phyloP scores from a whole-genome alignment of 2,888 invertebrate species.

The Tigriopus californicus region DNA sequence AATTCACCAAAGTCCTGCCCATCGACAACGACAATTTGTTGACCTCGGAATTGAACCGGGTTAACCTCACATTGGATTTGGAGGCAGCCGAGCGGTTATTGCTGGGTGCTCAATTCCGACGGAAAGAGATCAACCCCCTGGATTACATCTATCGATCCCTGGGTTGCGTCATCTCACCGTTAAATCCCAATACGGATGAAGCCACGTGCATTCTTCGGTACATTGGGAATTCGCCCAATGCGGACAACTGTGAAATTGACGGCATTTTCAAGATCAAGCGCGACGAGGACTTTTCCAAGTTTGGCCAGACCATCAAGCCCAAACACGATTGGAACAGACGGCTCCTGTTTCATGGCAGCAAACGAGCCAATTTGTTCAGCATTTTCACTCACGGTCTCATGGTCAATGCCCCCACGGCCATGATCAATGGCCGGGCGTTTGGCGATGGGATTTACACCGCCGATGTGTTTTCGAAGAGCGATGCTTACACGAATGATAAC shows the following conservation, averaged over 20 bases:
- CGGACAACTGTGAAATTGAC: conserved; percentile 17
- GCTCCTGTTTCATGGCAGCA: conserved; percentile 34
- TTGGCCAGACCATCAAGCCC: no score
- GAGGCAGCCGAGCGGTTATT: conserved; percentile 28
- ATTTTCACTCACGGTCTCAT: conserved; percentile 32
- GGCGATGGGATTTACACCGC: conserved; percentile 33
- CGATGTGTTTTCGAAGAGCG: conserved; percentile 33
- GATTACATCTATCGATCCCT: conserved; percentile 32
- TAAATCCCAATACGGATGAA: conserved; percentile 28
- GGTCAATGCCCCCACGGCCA: conserved; percentile 29
- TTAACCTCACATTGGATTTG: conserved; percentile 28
- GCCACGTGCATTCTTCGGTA: conserved; percentile 33
- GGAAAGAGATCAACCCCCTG: conserved; percentile 28
- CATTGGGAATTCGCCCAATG: conserved; percentile 28
- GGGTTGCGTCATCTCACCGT: conserved; percentile 26
- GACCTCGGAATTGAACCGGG: conserved; percentile 24
- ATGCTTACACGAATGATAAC: conserved; percentile 25
- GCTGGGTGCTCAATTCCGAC: conserved; percentile 24
- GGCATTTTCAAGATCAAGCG: conserved; percentile 14
- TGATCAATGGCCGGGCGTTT: conserved; percentile 26
- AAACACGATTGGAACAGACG: conserved; percentile 20
- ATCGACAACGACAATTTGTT: conserved; percentile 24
- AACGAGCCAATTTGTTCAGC: conserved; percentile 30
- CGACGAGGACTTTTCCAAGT: background rate
- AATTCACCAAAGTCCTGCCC: conserved; percentile 27